These are phyloP conservation scores for Tachysurus fulvidraco DNA, from an alignment of 2,113 vertebrate genomes.

Conservation along the genomic window DNA sequence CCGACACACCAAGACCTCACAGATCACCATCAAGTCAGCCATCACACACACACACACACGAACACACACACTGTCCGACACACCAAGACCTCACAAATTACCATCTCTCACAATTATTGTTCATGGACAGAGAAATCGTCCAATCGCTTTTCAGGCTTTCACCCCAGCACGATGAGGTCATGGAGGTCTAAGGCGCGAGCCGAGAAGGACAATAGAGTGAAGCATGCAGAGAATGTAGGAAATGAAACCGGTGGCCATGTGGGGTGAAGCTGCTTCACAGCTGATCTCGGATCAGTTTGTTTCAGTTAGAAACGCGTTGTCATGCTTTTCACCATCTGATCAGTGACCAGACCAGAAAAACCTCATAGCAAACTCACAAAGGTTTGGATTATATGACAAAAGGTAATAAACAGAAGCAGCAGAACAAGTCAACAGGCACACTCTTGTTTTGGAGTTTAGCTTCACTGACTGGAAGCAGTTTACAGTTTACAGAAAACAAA, in stretches of 20 bases:
- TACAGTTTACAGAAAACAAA: conserved; percentile 10
- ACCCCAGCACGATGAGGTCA: conserved; percentile 58
- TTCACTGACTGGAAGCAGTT: not conserved
- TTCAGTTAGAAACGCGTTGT: not conserved
- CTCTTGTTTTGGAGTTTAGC: not conserved
- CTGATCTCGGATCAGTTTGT: conserved; percentile 32
- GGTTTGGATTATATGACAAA: not conserved
- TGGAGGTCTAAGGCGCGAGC: conserved; percentile 22
- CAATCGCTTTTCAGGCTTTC: conserved; percentile 43
- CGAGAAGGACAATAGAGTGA: conserved; percentile 51
- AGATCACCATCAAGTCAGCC: too few species aligned
- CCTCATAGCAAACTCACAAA: not conserved
- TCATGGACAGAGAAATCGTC: conserved; percentile 25
- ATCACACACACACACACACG: not conserved
- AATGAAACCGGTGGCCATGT: conserved; percentile 67
- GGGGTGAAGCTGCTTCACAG: not conserved
- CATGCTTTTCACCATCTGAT: not conserved
- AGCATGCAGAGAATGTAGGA: conserved; percentile 69
- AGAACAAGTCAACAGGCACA: not conserved
- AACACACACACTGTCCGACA: not conserved
- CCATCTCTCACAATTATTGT: not conserved
- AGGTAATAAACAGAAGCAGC: not conserved
- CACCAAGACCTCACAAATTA: too few species aligned
- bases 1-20: too few species aligned
- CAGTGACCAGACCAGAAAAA: not conserved